phyloP scores from a whole-genome alignment of 1,140 invertebrate species.

The Drosophila prosaltans region DNA sequence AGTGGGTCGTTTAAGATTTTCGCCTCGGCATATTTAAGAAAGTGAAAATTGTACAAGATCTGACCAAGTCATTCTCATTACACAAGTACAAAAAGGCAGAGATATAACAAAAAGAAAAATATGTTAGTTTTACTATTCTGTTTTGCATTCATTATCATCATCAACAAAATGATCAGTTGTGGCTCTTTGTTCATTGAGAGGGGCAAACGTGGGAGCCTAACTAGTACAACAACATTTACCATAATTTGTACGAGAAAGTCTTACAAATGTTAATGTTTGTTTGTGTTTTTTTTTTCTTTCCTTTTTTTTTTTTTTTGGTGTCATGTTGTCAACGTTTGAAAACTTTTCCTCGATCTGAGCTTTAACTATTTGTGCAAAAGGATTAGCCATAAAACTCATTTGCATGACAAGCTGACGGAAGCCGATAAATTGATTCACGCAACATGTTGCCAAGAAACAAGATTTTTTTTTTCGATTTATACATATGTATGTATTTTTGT shows the following conservation, averaged over 20 bases:
- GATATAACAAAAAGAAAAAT: constrained; percentile 27
- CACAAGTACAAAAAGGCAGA: constrained; percentile 7
- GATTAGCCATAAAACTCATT: constrained; percentile 57
- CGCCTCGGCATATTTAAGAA: constrained; percentile 53
- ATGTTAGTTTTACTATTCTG: constrained; percentile 57
- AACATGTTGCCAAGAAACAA: constrained; percentile 56
- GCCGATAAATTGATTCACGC: constrained; percentile 61
- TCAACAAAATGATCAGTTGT: constrained; percentile 1
- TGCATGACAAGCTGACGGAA: constrained; percentile 76
- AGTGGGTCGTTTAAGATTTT: constrained; percentile 62
- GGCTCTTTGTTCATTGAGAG: constrained; percentile 22
- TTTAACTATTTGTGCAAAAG: constrained; percentile 28
- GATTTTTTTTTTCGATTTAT: constrained; percentile 17
- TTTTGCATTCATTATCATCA: constrained; percentile 39
- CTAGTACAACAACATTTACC: neutral
- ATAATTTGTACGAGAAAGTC: constrained; percentile 53
- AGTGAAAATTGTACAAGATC: constrained; percentile 63
- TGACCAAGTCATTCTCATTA: constrained; percentile 55
- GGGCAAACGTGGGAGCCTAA: constrained; percentile 58
- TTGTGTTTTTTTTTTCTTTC: constrained; percentile 9
- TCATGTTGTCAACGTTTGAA: constrained; percentile 37
- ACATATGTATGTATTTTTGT: constrained; percentile 24
- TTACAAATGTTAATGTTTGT: constrained; percentile 1
- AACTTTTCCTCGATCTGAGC: constrained; percentile 28
- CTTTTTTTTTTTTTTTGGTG: constrained; percentile 18